A percentile compares a stretch with the other conserved stretches of the same genome.
phyloP scores from a whole-genome alignment of 2,797 vertebrate genomes.

The Kryptolebias ocellatus region DNA sequence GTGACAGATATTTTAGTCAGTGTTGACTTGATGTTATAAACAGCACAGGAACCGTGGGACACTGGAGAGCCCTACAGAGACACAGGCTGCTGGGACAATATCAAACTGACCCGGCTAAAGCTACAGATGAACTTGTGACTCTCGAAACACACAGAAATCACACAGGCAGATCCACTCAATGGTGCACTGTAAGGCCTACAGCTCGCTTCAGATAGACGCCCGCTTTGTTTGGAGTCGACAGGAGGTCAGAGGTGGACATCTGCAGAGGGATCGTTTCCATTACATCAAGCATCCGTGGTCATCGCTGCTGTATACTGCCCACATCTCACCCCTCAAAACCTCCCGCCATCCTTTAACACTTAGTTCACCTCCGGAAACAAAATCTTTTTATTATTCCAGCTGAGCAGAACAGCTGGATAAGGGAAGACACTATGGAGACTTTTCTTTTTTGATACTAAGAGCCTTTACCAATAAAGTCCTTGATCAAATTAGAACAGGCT shows the following conservation, averaged over 20 bases:
- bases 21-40: conserved; percentile 8
- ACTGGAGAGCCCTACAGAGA: background rate
- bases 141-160: conserved; percentile 6
- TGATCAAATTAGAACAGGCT: background rate
- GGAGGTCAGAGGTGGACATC: conserved; percentile 66
- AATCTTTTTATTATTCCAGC: background rate
- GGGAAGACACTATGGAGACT: background rate
- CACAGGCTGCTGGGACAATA: conserved; percentile 6
- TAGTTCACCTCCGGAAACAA: conserved; percentile 29
- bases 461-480: background rate
- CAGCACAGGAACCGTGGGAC: background rate
- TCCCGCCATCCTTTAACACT: conserved; percentile 3
- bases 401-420: background rate
- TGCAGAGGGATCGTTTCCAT: conserved; percentile 67
- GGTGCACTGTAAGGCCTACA: conserved; percentile 43
- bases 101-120: background rate
- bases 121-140: conserved; percentile 44
- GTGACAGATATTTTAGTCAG: conserved; percentile 1
- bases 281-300: conserved; percentile 46
- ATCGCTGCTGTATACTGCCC: conserved; percentile 8
- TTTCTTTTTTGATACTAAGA: background rate
- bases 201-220: conserved; percentile 45
- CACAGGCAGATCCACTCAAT: conserved; percentile 11
- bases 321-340: background rate
- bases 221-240: conserved; percentile 51